Evolutionary conservation across 1,140 invertebrate genomes (phyloP), one percentile per base, ranked within the genome.

Genomic region (Teleopsis dalmanni): DNA sequence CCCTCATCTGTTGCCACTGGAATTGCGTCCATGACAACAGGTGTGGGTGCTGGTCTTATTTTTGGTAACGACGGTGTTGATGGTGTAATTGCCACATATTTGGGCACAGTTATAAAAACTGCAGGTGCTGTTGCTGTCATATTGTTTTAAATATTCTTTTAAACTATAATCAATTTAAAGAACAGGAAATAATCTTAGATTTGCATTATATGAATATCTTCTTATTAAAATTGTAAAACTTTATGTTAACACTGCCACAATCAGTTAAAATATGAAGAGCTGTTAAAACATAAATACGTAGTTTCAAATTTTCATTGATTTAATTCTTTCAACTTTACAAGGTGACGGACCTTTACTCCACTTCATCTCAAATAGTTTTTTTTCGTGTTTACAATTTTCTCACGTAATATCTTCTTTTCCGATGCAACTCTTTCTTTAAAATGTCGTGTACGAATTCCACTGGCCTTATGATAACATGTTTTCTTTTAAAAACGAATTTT

Each of bases 1-100:
- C 22, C 31, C 11, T 31, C 45, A 19, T 52, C 51, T 18, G 41
- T 55, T 22, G 58, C 33, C 1, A 57, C 57, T 19, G 16, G 22
- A 5, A 10, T 6, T 16, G 23, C 16, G 16, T 29, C 37, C 29
- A 33, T 65, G 26, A 69, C 70, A 45, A 72, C 60, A 47, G 73
- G 70, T 34, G 70, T 57, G 36, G 72, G 70, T 47, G 76, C 72
- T 55, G 72, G 71, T 33, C 76, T 66, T 27, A 79, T 73, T 58
- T 77, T 71, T 47, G 73, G 71, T 60, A 79, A 64, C 56, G 76
- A 47, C 31, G 42, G 35, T 7, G 37, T 21, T 48, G 75, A 73
- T 56, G 70, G 73, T 11, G 50, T 35, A 25, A 52, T 54, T 11
- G 59, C 51, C 38, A 63, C 54, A 53, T 56, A 60, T 57, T 76